Percentiles rank a stretch among this genome's conserved stretches.
Evolutionary conservation across 2,888 invertebrate genomes (phyloP).

Genomic region (Melitaea athalia): DNA sequence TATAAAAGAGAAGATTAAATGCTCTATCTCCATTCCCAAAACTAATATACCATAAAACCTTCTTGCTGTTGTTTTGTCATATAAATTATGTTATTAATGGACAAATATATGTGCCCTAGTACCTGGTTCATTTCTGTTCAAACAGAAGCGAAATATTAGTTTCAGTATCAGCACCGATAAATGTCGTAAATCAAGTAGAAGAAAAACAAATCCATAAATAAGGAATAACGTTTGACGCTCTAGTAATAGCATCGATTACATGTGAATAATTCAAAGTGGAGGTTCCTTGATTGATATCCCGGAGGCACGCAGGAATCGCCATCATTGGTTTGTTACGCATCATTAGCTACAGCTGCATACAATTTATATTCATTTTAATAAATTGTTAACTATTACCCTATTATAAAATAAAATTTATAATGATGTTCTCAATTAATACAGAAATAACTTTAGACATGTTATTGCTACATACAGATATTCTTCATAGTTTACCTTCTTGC

Average conservation of each 20-base stretch:
- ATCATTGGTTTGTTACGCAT: slow-evolving; percentile 50
- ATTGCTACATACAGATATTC: too few species aligned
- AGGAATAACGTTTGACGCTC: slow-evolving; percentile 18
- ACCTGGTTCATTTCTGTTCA: background rate
- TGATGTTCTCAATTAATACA: background rate
- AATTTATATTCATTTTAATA: slow-evolving; percentile 5
- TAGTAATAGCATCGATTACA: slow-evolving; percentile 46
- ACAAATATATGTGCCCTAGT: background rate
- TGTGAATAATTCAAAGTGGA: slow-evolving; percentile 46
- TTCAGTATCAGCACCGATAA: background rate
- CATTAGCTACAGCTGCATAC: slow-evolving; percentile 42
- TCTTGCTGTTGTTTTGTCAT: too few species aligned
- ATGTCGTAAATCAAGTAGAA: slow-evolving; percentile 3
- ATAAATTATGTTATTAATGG: too few species aligned
- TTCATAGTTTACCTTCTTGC: too few species aligned
- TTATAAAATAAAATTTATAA: too few species aligned
- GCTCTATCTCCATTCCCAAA: too few species aligned
- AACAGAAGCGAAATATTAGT: background rate
- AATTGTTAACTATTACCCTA: background rate
- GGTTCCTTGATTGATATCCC: slow-evolving; percentile 53
- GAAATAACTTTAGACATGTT: too few species aligned
- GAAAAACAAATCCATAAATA: slow-evolving; percentile 2
- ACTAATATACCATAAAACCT: too few species aligned
- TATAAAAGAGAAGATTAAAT: too few species aligned
- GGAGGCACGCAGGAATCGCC: slow-evolving; percentile 48